These are phyloP conservation scores for Panagrolaimus sp. DNA, from an alignment of 1,140 invertebrate species.

Conservation along the genomic window DNA sequence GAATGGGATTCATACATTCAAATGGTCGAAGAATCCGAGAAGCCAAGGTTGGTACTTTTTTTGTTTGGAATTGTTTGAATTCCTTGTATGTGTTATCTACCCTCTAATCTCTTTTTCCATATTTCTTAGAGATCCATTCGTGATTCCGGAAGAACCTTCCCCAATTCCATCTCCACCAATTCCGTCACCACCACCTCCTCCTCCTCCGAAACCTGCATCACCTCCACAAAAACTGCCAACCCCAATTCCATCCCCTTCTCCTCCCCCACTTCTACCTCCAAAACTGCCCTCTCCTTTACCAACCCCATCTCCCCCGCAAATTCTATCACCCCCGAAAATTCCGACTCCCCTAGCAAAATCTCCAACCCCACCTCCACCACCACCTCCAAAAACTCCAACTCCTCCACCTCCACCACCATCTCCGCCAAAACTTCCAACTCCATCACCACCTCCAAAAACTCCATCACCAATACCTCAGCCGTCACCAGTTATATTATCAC, in stretches of 20 bases:
- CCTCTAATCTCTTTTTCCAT: not conserved
- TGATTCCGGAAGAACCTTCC: not conserved
- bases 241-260: not conserved
- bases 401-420: constrained; percentile 17
- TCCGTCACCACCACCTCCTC: not conserved
- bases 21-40: constrained; percentile 46
- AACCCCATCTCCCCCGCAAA: constrained; percentile 20
- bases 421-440: not conserved
- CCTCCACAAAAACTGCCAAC: too few species aligned
- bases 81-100: not conserved
- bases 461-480: constrained; percentile 11
- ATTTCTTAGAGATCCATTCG: constrained; percentile 1
- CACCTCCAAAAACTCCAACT: not conserved
- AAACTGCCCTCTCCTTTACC: constrained; percentile 17
- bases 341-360: not conserved
- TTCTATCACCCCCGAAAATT: constrained; percentile 18
- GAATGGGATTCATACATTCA: constrained; percentile 53
- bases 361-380: not conserved
- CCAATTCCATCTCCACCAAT: not conserved
- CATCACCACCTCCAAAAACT: constrained; percentile 6
- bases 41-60: not conserved
- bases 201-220: not conserved
- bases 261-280: not conserved
- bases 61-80: not conserved
- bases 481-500: not conserved